These are phyloP conservation scores for Torymus tubicola DNA, from an alignment of 2,888 invertebrate genomes.

Conservation along the genomic window DNA sequence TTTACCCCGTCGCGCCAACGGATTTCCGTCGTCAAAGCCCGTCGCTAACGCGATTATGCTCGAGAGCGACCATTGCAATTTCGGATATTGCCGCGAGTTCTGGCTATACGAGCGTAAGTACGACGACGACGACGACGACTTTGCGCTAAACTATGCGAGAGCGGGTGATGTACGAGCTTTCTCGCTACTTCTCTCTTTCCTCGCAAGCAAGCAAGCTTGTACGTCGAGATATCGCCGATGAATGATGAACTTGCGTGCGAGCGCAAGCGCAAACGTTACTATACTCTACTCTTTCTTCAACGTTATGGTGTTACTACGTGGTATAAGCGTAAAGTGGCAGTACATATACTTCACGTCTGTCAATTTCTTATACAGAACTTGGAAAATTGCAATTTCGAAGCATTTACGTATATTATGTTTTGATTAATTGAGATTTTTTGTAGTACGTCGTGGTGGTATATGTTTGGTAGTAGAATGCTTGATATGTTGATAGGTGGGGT, in stretches of 20 bases:
- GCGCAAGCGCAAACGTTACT: neutral
- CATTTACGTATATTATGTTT: no score
- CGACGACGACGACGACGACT: neutral
- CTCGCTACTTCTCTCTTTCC: no score
- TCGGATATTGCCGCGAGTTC: slow-evolving; percentile 46
- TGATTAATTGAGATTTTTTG: no score
- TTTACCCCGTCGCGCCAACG: neutral
- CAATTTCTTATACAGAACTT: no score
- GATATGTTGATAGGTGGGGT: no score
- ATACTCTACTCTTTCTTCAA: no score
- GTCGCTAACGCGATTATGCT: slow-evolving; percentile 16
- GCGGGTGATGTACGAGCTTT: neutral
- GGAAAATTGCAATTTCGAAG: no score
- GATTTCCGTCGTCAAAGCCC: slow-evolving; percentile 11
- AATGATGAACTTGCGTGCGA: slow-evolving; percentile 45
- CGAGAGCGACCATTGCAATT: slow-evolving; percentile 38
- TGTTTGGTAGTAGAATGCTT: no score
- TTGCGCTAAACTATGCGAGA: slow-evolving; percentile 8
- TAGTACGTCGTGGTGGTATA: no score
- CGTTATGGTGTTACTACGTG: neutral
- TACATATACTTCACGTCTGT: neutral
- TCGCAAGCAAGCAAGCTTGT: neutral
- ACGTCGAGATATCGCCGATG: slow-evolving; percentile 52
- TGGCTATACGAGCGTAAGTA: neutral
- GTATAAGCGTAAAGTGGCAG: neutral